A percentile compares a stretch with the other conserved stretches of the same genome.
Conservation (phyloP, 2,113 vertebrate species). For the Rhipidura dahli region DNA sequence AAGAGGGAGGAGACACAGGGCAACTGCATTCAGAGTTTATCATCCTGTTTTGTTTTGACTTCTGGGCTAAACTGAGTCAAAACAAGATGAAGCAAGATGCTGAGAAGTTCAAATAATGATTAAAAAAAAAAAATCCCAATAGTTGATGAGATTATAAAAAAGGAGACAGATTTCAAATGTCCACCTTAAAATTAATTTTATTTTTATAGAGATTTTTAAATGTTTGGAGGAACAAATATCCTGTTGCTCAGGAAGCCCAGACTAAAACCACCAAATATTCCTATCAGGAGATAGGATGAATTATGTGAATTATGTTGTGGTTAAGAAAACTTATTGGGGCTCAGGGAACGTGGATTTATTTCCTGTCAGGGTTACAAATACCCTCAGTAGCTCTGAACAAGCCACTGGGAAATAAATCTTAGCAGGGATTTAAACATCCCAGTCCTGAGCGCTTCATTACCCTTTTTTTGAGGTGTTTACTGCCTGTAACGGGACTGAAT, state of each 20-base stretch:
- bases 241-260: not conserved
- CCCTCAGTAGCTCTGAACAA: conserved; percentile 28
- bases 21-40: not conserved
- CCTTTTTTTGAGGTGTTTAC: conserved; percentile 10
- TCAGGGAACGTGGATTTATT: conserved; percentile 26
- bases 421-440: not conserved
- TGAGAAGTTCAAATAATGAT: not conserved
- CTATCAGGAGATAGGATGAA: not conserved
- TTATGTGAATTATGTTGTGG: conserved; percentile 1
- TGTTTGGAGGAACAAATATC: not conserved
- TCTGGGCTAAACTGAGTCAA: not conserved
- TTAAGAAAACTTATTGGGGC: conserved; percentile 19
- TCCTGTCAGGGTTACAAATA: conserved; percentile 3
- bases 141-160: not conserved
- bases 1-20: not conserved
- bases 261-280: not conserved
- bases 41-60: conserved; percentile 2
- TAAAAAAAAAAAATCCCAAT: not conserved
- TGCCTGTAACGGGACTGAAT: not conserved
- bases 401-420: conserved; percentile 16
- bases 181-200: not conserved
- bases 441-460: conserved; percentile 3
- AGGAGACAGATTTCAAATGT: not conserved
- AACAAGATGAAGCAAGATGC: conserved; percentile 8
- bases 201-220: not conserved